These are phyloP conservation scores for Desmophyllum pertusum DNA, from an alignment of 92 coral and sea anemone species.

Conservation along the genomic window DNA sequence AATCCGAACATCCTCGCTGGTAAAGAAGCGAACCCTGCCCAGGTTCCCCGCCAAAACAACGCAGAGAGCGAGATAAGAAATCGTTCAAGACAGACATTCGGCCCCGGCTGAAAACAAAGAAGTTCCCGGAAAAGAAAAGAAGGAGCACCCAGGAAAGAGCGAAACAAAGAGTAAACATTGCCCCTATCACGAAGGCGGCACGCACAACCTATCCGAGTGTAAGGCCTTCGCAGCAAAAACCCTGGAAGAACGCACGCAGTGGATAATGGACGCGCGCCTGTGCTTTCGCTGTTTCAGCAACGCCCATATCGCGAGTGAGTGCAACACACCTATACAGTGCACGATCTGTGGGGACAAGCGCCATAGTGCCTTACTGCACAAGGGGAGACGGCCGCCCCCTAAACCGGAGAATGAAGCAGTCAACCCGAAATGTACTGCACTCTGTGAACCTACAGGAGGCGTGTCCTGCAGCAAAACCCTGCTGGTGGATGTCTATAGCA, in stretches of 20 bases:
- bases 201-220: conserved; percentile 59
- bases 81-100: no score
- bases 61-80: not conserved
- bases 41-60: not conserved
- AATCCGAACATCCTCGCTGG: conserved; percentile 51
- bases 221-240: conserved; percentile 60
- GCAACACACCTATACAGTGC: conserved; percentile 54
- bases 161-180: conserved; percentile 42
- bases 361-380: conserved; percentile 59
- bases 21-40: not conserved
- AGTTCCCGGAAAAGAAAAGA: no score
- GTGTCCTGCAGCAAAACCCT: conserved; percentile 58
- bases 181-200: conserved; percentile 63
- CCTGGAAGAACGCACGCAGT: conserved; percentile 62
- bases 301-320: conserved; percentile 52
- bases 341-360: conserved; percentile 55
- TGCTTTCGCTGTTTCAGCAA: conserved; percentile 65
- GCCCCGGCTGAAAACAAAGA: conserved; percentile 20
- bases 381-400: conserved; percentile 41
- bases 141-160: conserved; percentile 20
- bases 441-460: conserved; percentile 52
- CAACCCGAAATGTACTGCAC: conserved; percentile 42
- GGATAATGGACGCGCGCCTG: conserved; percentile 51
- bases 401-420: conserved; percentile 32
- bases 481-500: conserved; percentile 49